Percentiles rank a stretch among this genome's conserved stretches.
Evolutionary conservation across 2,113 vertebrate genomes (phyloP).

Genomic region (Procavia capensis): DNA sequence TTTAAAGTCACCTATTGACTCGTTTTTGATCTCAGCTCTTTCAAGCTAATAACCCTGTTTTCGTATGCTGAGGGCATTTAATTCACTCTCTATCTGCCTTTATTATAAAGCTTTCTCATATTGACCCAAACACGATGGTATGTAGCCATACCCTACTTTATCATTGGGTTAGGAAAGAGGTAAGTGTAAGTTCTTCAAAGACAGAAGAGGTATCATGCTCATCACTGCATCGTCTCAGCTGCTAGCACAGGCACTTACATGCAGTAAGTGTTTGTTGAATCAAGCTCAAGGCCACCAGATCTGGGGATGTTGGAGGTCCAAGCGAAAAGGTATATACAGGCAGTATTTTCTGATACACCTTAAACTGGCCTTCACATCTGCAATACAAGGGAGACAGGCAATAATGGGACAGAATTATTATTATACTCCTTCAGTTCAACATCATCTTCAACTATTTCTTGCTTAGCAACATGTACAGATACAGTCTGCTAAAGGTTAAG

Average conservation of each 20-base stretch:
- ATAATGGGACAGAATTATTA: not conserved
- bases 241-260: not conserved
- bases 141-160: not conserved
- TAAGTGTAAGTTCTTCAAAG: not conserved
- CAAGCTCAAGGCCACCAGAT: not conserved
- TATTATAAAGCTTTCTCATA: not conserved
- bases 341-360: not conserved
- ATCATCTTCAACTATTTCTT: not conserved
- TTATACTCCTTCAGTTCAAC: not conserved
- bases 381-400: not conserved
- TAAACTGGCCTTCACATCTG: not conserved
- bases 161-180: not conserved
- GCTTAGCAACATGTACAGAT: not conserved
- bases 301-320: not conserved
- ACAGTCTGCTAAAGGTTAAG: not conserved
- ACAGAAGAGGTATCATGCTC: not conserved
- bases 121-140: not conserved
- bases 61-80: not conserved
- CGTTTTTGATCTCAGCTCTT: constrained; percentile 4
- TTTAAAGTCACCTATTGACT: not conserved
- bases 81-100: not conserved
- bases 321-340: not conserved
- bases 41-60: not conserved
- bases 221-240: not conserved
- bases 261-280: not conserved